These are phyloP conservation scores for Atherinomorus stipes DNA, from an alignment of 2,113 vertebrate species.

Conservation along the genomic window DNA sequence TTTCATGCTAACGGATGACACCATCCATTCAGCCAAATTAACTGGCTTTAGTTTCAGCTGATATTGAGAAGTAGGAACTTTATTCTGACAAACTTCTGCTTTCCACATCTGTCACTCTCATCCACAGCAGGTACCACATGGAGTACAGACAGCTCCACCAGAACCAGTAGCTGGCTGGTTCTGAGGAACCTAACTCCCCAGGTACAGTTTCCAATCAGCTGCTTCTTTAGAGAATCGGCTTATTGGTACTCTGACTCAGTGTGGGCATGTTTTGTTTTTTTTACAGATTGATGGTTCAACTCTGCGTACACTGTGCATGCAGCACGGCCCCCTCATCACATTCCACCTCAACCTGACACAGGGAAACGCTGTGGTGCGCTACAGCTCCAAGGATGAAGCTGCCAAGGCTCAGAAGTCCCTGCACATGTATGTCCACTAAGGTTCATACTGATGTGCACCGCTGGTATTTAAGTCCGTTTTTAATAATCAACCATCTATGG, in stretches of 20 bases:
- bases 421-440: slow-evolving; percentile 87
- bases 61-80: not conserved
- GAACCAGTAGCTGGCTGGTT: slow-evolving; percentile 97
- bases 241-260: not conserved
- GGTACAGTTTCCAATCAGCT: slow-evolving; percentile 73
- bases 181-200: slow-evolving; percentile 98
- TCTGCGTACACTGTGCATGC: slow-evolving; percentile 95
- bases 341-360: slow-evolving; percentile 99
- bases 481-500: not conserved
- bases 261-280: not conserved
- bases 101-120: not conserved
- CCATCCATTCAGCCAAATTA: slow-evolving; percentile 1
- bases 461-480: not conserved
- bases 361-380: slow-evolving; percentile 96
- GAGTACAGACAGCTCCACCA: slow-evolving; percentile 96
- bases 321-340: slow-evolving; percentile 95
- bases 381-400: slow-evolving; percentile 97
- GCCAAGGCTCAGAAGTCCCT: slow-evolving; percentile 98
- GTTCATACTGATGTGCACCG: not conserved
- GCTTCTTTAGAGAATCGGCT: not conserved
- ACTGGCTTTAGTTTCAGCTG: slow-evolving; percentile 16
- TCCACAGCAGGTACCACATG: slow-evolving; percentile 89
- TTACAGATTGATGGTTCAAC: slow-evolving; percentile 95
- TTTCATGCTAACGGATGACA: not conserved
- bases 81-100: slow-evolving; percentile 1